phyloP scores from a whole-genome alignment of 1,140 invertebrate genomes.

The Micrasema longulum region DNA sequence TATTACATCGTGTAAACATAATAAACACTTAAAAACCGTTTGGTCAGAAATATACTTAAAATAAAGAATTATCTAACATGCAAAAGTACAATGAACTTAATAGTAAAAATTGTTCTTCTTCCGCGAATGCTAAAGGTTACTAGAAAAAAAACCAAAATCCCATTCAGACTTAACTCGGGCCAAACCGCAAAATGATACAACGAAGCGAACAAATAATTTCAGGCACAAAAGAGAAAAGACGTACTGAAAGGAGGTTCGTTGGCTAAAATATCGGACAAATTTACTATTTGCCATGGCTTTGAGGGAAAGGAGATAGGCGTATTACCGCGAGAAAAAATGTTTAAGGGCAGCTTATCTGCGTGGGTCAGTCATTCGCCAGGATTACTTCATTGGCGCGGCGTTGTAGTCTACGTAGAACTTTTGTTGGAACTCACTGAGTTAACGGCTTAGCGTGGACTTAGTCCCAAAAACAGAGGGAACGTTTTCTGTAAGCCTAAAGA shows the following conservation, averaged over 20 bases:
- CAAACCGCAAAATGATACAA: neutral
- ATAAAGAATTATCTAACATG: no score
- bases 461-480: constrained; percentile 36
- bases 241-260: neutral
- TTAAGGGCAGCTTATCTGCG: constrained; percentile 47
- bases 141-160: neutral
- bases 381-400: constrained; percentile 42
- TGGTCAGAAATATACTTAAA: no score
- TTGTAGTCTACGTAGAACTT: constrained; percentile 48
- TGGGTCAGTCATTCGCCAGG: constrained; percentile 52
- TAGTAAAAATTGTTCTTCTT: neutral
- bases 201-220: neutral
- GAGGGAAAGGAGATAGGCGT: neutral
- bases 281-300: neutral
- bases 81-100: no score
- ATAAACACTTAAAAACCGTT: no score
- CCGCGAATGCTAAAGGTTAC: constrained; percentile 6
- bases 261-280: neutral
- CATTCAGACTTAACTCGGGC: neutral
- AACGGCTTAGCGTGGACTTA: constrained; percentile 51
- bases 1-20: no score
- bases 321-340: constrained; percentile 32
- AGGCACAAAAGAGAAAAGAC: neutral
- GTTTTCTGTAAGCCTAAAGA: constrained; percentile 42
- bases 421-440: constrained; percentile 47